Percentiles rank a stretch among this genome's conserved stretches.
Conservation (phyloP, 1,140 invertebrate species). For the Cydia amplana region DNA sequence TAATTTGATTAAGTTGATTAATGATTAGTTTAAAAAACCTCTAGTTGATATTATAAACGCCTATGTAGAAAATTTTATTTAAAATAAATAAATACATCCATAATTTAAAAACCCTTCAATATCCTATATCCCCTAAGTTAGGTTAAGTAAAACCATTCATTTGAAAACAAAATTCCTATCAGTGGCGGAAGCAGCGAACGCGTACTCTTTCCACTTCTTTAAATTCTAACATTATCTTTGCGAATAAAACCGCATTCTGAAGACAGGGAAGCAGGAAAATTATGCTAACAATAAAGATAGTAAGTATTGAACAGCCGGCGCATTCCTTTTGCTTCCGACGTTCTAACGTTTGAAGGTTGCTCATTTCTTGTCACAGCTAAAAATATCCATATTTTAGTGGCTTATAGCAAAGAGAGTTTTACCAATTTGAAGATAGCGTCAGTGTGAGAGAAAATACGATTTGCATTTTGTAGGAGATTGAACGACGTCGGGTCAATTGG, state of each 20-base stretch:
- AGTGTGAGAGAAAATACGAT: not conserved
- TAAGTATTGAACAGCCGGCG: not conserved
- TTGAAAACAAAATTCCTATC: not conserved
- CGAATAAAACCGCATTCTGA: conserved; percentile 2
- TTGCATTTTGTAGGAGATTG: conserved; percentile 1
- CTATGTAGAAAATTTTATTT: too few species aligned
- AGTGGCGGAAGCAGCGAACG: not conserved
- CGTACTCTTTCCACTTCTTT: not conserved
- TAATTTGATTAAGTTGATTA: too few species aligned
- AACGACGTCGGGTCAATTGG: not conserved
- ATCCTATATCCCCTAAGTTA: not conserved
- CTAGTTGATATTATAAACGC: too few species aligned
- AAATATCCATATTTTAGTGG: conserved; percentile 1
- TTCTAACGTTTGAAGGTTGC: not conserved
- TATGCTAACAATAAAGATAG: conserved; percentile 3
- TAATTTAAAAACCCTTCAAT: too few species aligned
- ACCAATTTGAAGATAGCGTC: not conserved
- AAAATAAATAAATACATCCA: too few species aligned
- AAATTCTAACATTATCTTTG: not conserved
- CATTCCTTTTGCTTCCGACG: not conserved
- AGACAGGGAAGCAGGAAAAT: conserved; percentile 7
- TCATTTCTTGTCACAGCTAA: not conserved
- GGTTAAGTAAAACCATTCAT: not conserved
- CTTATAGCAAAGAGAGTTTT: not conserved
- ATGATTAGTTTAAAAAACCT: too few species aligned